phyloP scores from a whole-genome alignment of 2,888 invertebrate genomes.

The Spilosoma lubricipeda region DNA sequence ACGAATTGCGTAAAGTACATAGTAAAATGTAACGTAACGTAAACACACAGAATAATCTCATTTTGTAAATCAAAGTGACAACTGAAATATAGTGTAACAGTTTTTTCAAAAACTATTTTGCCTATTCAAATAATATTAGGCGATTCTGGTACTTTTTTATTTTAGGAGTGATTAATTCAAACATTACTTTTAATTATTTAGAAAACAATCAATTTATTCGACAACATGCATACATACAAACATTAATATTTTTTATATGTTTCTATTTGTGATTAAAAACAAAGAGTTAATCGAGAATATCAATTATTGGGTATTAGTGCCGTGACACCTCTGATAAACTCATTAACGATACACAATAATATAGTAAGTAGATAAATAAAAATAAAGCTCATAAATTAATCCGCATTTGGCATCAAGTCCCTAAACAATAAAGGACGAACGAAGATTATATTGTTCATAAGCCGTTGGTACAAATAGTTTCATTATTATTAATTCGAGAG shows the following conservation, averaged over 20 bases:
- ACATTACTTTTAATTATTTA: too few species aligned
- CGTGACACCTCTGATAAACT: too few species aligned
- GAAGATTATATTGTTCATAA: conserved; percentile 31
- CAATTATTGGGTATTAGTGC: too few species aligned
- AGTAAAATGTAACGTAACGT: conserved; percentile 36
- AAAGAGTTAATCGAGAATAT: too few species aligned
- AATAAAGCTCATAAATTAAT: neutral
- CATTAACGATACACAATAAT: neutral
- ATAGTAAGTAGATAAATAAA: neutral
- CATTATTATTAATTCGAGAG: conserved; percentile 42
- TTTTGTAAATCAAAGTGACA: conserved; percentile 64
- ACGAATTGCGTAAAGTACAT: too few species aligned
- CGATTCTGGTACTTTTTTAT: conserved; percentile 6
- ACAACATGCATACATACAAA: too few species aligned
- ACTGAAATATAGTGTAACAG: conserved; percentile 59
- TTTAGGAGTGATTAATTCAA: too few species aligned
- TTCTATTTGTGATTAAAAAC: too few species aligned
- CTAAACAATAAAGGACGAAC: conserved; percentile 25
- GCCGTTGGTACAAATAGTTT: conserved; percentile 45
- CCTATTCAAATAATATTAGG: too few species aligned
- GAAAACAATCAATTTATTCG: too few species aligned
- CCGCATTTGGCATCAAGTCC: neutral
- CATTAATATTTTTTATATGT: too few species aligned
- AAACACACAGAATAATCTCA: conserved; percentile 68
- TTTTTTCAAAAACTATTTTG: too few species aligned